Conservation (phyloP, 1,140 invertebrate genomes). For the Cydia fagiglandana region DNA sequence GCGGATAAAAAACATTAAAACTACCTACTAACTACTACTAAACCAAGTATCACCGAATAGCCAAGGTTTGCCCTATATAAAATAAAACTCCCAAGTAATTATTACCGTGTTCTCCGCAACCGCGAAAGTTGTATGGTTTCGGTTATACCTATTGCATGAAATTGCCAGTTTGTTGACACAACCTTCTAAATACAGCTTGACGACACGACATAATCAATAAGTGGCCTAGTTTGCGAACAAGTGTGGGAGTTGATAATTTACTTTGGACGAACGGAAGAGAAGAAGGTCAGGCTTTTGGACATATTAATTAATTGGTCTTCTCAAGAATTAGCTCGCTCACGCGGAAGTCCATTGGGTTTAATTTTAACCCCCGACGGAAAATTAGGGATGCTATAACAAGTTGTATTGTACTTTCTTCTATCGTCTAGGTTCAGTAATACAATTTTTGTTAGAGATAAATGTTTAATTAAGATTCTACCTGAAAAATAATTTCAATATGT, state of each 20-base stretch:
- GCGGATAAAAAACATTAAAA: too few relatives aligned
- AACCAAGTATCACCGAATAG: too few relatives aligned
- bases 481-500: too few relatives aligned
- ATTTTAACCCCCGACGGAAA: too few relatives aligned
- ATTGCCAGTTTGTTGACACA: constrained; percentile 4
- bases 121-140: background rate
- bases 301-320: background rate
- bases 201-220: constrained; percentile 24
- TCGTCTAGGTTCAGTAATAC: too few relatives aligned
- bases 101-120: background rate
- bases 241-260: constrained; percentile 28
- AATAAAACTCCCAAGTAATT: background rate
- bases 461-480: too few relatives aligned
- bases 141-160: background rate
- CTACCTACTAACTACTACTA: too few relatives aligned
- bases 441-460: too few relatives aligned
- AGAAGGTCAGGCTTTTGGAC: constrained; percentile 4
- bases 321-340: background rate
- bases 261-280: constrained; percentile 18
- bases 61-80: too few relatives aligned
- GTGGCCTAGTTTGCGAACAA: constrained; percentile 15
- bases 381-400: too few relatives aligned
- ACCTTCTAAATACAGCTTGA: background rate
- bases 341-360: background rate
- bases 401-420: too few relatives aligned